Conservation (phyloP, 1,140 invertebrate species). For the Brachionus manjavacas region DNA sequence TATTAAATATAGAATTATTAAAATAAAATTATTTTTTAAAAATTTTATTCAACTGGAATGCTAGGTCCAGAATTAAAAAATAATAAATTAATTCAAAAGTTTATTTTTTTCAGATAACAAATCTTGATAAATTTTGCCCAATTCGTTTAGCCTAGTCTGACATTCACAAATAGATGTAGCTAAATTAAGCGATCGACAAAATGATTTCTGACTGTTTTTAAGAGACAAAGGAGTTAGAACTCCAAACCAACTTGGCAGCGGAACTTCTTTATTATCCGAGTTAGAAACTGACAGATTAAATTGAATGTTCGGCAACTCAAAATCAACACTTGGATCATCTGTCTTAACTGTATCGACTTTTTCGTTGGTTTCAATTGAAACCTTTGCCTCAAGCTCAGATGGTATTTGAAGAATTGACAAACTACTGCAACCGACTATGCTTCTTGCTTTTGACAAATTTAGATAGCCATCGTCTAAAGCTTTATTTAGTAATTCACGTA, state of each 20-base stretch:
- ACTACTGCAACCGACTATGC: neutral
- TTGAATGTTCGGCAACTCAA: neutral
- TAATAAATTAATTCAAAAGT: neutral
- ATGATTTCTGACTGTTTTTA: conserved; percentile 31
- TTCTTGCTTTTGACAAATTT: conserved; percentile 34
- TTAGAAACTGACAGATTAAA: neutral
- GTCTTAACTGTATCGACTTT: neutral
- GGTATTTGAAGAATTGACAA: conserved; percentile 33
- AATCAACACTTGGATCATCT: neutral
- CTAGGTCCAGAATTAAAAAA: neutral
- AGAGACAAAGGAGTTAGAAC: neutral
- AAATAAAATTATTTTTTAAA: neutral
- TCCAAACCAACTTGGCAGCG: conserved; percentile 29
- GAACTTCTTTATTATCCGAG: neutral
- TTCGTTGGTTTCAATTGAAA: neutral
- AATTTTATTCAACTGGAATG: conserved; percentile 21
- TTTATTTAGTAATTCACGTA: neutral
- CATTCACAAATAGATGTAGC: neutral
- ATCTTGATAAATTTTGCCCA: neutral
- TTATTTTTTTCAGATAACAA: conserved; percentile 33
- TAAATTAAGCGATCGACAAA: conserved; percentile 6
- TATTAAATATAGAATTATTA: neutral
- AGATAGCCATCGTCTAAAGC: conserved; percentile 18
- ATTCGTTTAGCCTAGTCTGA: neutral
- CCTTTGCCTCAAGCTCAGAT: neutral